phyloP scores from a whole-genome alignment of 2,888 invertebrate species.

The Drosophila robusta region DNA sequence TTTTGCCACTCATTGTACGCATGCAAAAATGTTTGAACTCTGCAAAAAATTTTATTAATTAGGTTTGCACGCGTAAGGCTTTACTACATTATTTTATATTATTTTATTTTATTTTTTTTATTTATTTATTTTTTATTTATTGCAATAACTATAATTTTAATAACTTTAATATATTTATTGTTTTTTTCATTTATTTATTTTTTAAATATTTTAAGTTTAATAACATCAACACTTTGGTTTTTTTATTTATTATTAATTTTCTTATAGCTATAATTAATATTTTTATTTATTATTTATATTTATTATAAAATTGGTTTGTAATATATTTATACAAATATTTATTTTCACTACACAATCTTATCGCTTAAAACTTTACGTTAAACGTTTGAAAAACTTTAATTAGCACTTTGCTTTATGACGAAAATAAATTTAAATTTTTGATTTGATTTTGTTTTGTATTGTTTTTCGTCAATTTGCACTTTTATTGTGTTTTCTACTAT shows the following conservation, averaged over 20 bases:
- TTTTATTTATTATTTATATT: slow-evolving; percentile 43
- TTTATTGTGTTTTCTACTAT: slow-evolving; percentile 37
- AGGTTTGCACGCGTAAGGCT: slow-evolving; percentile 38
- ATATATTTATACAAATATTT: background rate
- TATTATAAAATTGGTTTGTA: background rate
- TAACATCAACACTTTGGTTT: background rate
- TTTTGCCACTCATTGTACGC: slow-evolving; percentile 29
- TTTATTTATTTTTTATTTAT: background rate
- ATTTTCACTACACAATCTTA: slow-evolving; percentile 9
- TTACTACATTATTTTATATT: slow-evolving; percentile 25
- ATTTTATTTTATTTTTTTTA: background rate
- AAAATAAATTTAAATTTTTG: slow-evolving; percentile 15
- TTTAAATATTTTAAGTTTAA: background rate
- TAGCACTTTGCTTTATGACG: slow-evolving; percentile 43
- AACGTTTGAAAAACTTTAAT: slow-evolving; percentile 30
- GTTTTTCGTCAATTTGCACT: slow-evolving; percentile 46
- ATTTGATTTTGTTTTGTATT: slow-evolving; percentile 6
- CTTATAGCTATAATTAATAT: slow-evolving; percentile 1
- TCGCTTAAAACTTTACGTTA: slow-evolving; percentile 10
- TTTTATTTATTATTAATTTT: slow-evolving; percentile 47
- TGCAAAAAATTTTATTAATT: slow-evolving; percentile 23
- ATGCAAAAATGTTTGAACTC: slow-evolving; percentile 1
- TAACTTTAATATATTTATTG: slow-evolving; percentile 47
- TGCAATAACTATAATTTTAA: background rate
- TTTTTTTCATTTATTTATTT: background rate